phyloP scores from a whole-genome alignment of 2,888 invertebrate genomes.

The Augiades crinisus region DNA sequence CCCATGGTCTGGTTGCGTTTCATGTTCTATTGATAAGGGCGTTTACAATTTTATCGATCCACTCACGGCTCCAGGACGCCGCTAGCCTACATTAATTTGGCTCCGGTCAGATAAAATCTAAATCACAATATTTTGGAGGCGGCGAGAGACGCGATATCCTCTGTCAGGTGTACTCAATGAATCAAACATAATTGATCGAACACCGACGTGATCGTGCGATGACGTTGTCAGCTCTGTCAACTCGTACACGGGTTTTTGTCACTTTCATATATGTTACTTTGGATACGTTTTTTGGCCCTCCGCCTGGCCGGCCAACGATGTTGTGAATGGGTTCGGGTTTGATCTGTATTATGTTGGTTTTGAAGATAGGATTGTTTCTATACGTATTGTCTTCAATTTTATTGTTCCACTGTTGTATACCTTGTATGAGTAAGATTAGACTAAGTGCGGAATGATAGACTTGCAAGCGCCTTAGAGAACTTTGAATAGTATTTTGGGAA shows the following conservation, averaged over 20 bases:
- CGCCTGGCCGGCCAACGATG: slow-evolving; percentile 29
- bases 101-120: slow-evolving; percentile 61
- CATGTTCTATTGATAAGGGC: not conserved
- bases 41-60: slow-evolving; percentile 23
- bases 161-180: slow-evolving; percentile 62
- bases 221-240: slow-evolving; percentile 51
- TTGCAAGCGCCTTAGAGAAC: too few relatives aligned
- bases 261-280: slow-evolving; percentile 42
- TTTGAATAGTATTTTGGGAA: too few relatives aligned
- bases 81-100: slow-evolving; percentile 41
- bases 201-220: slow-evolving; percentile 42
- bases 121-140: slow-evolving; percentile 74
- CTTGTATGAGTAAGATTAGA: too few relatives aligned
- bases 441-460: too few relatives aligned
- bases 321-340: slow-evolving; percentile 35
- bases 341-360: slow-evolving; percentile 12
- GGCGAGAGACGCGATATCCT: slow-evolving; percentile 47
- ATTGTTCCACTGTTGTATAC: not conserved
- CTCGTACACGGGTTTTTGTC: slow-evolving; percentile 64
- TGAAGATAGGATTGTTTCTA: not conserved
- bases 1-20: too few relatives aligned
- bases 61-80: slow-evolving; percentile 24
- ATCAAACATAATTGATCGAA: slow-evolving; percentile 75
- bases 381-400: too few relatives aligned
- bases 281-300: slow-evolving; percentile 34